Conservation (phyloP, 2,113 vertebrate species). For the Erinaceus europaeus region DNA sequence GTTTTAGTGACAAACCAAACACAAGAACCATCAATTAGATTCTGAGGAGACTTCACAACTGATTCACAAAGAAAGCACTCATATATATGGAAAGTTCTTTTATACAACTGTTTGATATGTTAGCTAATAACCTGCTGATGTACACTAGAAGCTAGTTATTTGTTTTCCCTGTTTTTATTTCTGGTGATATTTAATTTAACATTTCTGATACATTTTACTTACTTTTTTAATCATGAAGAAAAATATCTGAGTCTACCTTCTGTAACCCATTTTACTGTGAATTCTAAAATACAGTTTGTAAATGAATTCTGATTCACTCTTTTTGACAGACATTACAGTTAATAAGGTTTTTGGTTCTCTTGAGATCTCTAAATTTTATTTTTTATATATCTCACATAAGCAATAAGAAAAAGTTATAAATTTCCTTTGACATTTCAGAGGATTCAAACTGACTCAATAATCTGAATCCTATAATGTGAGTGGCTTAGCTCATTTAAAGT, state of each 20-base stretch:
- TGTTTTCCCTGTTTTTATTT: no score
- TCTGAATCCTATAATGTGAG: conserved; percentile 63
- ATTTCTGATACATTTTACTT: conserved; percentile 7
- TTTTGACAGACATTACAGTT: conserved; percentile 65
- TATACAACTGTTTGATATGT: no score
- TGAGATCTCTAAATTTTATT: conserved; percentile 76
- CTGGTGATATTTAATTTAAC: background rate
- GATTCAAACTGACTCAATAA: conserved; percentile 63
- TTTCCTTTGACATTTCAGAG: conserved; percentile 64
- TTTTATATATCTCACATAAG: conserved; percentile 62
- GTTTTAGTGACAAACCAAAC: no score
- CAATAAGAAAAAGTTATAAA: conserved; percentile 66
- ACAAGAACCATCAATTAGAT: no score
- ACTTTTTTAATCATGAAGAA: background rate
- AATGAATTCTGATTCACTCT: conserved; percentile 76
- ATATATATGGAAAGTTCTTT: no score
- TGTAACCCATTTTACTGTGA: conserved; percentile 44
- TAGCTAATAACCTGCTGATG: no score
- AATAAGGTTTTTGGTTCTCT: conserved; percentile 76
- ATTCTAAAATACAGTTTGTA: conserved; percentile 56
- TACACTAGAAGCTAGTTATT: no score
- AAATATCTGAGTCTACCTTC: conserved; percentile 19
- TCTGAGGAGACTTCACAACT: no score
- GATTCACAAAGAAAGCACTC: no score
- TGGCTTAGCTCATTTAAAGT: conserved; percentile 63